Conservation (phyloP, 2,113 vertebrate species). For the Cyanoderma ruficeps region DNA sequence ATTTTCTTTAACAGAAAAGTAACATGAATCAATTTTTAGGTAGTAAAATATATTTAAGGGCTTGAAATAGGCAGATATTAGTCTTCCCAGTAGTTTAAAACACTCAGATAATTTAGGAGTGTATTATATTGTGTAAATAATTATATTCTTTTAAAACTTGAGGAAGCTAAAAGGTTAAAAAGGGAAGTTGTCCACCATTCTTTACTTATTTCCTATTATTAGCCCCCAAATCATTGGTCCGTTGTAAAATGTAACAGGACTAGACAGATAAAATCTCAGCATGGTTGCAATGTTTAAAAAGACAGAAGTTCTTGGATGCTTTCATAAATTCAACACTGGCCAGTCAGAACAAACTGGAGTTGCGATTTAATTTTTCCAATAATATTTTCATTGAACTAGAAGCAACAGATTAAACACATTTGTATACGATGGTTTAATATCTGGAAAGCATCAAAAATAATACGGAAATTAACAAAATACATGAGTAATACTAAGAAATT, state of each 20-base stretch:
- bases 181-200: background rate
- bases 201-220: conserved; percentile 12
- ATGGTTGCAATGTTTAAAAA: background rate
- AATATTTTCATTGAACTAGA: background rate
- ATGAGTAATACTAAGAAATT: background rate
- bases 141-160: background rate
- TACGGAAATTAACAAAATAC: background rate
- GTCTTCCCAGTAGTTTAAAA: background rate
- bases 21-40: background rate
- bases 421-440: background rate
- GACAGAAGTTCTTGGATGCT: background rate
- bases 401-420: background rate
- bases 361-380: background rate
- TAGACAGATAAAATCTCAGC: background rate
- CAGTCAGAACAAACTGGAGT: background rate
- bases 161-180: background rate
- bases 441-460: background rate
- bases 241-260: background rate
- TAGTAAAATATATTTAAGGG: background rate
- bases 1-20: background rate
- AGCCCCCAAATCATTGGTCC: background rate
- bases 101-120: background rate
- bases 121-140: background rate
- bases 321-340: background rate
- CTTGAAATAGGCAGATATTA: background rate